Percentiles rank a stretch among this genome's conserved stretches.
phyloP scores from a whole-genome alignment of 2,888 invertebrate genomes.

The Drosophila melanocephala region DNA sequence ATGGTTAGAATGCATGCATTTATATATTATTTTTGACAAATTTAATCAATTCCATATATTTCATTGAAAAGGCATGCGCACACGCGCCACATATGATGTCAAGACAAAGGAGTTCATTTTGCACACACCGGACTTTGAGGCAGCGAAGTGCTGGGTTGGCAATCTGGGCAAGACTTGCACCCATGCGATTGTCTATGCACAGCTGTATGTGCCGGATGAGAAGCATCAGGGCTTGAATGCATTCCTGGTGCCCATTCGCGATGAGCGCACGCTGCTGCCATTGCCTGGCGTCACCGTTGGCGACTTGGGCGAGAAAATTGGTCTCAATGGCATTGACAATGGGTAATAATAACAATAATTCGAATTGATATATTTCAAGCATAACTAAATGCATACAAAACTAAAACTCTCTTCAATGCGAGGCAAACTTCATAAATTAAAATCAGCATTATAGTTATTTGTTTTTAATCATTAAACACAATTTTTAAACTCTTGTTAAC shows the following conservation, averaged over 20 bases:
- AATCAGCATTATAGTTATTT: background rate
- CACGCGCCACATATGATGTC: slow-evolving; percentile 92
- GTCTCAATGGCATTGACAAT: slow-evolving; percentile 96
- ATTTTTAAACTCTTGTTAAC: background rate
- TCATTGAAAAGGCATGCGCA: slow-evolving; percentile 89
- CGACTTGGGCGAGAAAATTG: slow-evolving; percentile 97
- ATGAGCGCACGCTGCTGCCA: slow-evolving; percentile 90
- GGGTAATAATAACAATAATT: slow-evolving; percentile 87
- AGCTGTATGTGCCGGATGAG: slow-evolving; percentile 92
- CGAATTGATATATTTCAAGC: background rate
- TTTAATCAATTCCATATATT: background rate
- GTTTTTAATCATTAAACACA: background rate
- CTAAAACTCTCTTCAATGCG: background rate
- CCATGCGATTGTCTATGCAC: slow-evolving; percentile 95
- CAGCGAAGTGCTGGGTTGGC: slow-evolving; percentile 92
- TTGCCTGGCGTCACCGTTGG: slow-evolving; percentile 94
- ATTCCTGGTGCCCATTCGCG: slow-evolving; percentile 94
- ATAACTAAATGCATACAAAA: background rate
- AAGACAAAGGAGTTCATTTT: slow-evolving; percentile 90
- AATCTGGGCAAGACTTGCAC: slow-evolving; percentile 91
- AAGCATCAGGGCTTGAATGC: slow-evolving; percentile 93
- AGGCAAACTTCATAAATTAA: background rate
- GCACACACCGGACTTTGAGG: slow-evolving; percentile 91
- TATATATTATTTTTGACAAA: background rate
- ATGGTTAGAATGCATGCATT: slow-evolving; percentile 23